Conservation (phyloP, 2,797 vertebrate species). For the Chaetodon trifasciatus region DNA sequence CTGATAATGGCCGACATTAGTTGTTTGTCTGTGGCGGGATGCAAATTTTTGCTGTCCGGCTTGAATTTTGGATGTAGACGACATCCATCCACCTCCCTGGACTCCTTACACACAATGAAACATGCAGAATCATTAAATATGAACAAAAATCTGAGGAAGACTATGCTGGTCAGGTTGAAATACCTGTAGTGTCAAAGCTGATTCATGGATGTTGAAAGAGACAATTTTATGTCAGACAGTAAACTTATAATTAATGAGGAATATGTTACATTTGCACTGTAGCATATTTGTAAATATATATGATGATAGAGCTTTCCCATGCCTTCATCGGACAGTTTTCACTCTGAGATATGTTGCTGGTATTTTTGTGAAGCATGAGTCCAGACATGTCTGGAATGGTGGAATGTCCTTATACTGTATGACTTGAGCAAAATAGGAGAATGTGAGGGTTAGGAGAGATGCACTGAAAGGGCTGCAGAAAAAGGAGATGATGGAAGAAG, state of each 20-base stretch:
- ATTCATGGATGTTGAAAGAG: not conserved
- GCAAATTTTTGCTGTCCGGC: not conserved
- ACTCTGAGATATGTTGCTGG: slow-evolving; percentile 39
- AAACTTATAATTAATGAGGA: not conserved
- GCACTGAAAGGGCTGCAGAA: slow-evolving; percentile 3
- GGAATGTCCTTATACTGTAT: slow-evolving; percentile 26
- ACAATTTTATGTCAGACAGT: not conserved
- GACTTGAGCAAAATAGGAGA: slow-evolving; percentile 4
- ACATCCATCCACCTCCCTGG: not conserved
- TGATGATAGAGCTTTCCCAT: slow-evolving; percentile 11
- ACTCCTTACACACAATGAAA: too few species aligned
- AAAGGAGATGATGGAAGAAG: not conserved
- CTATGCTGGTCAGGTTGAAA: not conserved
- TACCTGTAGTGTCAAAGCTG: not conserved
- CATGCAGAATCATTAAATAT: too few species aligned
- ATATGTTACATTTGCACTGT: not conserved
- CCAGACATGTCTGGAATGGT: slow-evolving; percentile 37
- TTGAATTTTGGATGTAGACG: not conserved
- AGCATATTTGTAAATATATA: not conserved
- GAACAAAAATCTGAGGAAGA: too few species aligned
- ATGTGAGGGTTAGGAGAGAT: not conserved
- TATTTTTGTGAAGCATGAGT: slow-evolving; percentile 39
- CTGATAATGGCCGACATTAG: not conserved
- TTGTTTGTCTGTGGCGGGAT: not conserved
- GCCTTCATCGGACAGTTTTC: slow-evolving; percentile 35